Conservation (phyloP, 2,888 invertebrate species). For the Pristionchus exspectatus region DNA sequence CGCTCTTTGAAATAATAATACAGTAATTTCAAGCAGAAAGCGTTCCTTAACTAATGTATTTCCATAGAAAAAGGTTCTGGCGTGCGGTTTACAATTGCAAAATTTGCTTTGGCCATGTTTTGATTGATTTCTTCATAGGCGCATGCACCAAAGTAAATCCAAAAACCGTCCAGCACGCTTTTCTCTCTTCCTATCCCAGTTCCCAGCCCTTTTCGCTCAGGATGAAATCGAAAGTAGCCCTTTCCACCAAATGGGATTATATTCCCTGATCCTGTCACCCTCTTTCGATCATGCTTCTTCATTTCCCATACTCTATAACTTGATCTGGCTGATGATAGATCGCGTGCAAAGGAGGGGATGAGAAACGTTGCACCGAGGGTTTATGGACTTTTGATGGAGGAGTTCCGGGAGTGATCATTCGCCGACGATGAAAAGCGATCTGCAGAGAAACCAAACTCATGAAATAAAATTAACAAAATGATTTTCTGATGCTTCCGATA, state of each 20-base stretch:
- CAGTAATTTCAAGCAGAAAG: too few relatives aligned
- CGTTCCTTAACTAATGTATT: too few relatives aligned
- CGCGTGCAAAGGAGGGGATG: background rate
- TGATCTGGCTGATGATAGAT: background rate
- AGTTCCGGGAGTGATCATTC: background rate
- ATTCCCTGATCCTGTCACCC: background rate
- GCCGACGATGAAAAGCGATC: too few relatives aligned
- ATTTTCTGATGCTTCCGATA: background rate
- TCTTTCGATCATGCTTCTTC: background rate
- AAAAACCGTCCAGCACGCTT: background rate
- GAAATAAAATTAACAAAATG: background rate
- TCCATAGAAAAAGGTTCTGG: too few relatives aligned
- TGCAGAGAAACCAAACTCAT: too few relatives aligned
- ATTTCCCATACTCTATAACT: background rate
- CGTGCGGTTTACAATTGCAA: background rate
- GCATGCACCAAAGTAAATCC: background rate
- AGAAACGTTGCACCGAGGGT: background rate
- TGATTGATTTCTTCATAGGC: background rate
- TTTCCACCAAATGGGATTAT: background rate
- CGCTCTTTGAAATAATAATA: too few relatives aligned
- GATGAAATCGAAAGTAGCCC: conserved; percentile 31
- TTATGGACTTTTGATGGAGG: conserved; percentile 2
- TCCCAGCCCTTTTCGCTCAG: background rate
- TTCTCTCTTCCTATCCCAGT: background rate
- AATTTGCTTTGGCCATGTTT: background rate